Conservation (phyloP, 1,140 invertebrate species). For the Danaus plexippus region DNA sequence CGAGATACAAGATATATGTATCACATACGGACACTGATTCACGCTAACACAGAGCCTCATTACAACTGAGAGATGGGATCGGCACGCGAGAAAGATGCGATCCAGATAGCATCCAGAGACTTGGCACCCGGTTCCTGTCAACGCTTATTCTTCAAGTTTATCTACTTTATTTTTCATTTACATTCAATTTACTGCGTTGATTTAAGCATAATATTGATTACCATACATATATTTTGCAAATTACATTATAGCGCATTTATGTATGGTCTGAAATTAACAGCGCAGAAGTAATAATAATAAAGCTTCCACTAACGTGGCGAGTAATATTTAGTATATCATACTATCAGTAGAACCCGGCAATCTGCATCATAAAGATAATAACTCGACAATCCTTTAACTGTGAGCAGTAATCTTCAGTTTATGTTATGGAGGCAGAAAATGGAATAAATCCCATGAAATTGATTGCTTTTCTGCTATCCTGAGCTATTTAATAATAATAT, state of each 20-base stretch:
- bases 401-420: slow-evolving; percentile 11
- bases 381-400: slow-evolving; percentile 4
- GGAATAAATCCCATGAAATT: slow-evolving; percentile 14
- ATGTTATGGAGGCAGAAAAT: slow-evolving; percentile 13
- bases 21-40: slow-evolving; percentile 27
- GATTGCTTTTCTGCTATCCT: not conserved
- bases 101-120: slow-evolving; percentile 23
- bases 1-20: slow-evolving; percentile 20
- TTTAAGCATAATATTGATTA: not conserved
- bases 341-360: not conserved
- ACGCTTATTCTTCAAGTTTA: slow-evolving; percentile 14
- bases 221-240: no score
- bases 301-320: not conserved
- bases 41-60: slow-evolving; percentile 27
- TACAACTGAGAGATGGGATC: slow-evolving; percentile 24
- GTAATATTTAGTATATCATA: slow-evolving; percentile 2
- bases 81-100: slow-evolving; percentile 27
- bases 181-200: not conserved
- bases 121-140: slow-evolving; percentile 15
- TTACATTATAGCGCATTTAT: no score
- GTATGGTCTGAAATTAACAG: no score
- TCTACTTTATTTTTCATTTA: slow-evolving; percentile 11
- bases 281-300: no score
- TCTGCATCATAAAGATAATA: slow-evolving; percentile 5
- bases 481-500: no score